A percentile compares a stretch with the other conserved stretches of the same genome.
phyloP scores from a whole-genome alignment of 2,888 invertebrate genomes.

The Hypselothyrea guttata region DNA sequence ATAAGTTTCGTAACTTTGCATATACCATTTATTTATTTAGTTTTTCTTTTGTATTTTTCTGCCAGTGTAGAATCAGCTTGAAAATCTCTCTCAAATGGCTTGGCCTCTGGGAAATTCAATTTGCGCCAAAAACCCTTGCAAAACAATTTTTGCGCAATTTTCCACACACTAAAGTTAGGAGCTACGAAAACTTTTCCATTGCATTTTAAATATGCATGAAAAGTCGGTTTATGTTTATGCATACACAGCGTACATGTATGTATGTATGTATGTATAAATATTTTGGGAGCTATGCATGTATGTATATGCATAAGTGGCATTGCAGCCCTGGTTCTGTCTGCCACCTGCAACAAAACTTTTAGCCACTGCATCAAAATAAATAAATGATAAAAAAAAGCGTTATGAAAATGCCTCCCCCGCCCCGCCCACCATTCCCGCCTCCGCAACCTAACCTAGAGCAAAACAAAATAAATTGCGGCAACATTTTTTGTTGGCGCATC shows the following conservation, averaged over 20 bases:
- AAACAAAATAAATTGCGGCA: slow-evolving; percentile 29
- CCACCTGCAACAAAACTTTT: neutral
- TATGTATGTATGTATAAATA: neutral
- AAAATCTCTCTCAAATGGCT: slow-evolving; percentile 17
- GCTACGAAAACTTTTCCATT: slow-evolving; percentile 51
- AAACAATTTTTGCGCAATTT: slow-evolving; percentile 55
- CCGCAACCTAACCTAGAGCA: neutral
- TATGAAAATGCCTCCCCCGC: slow-evolving; percentile 28
- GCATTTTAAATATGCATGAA: slow-evolving; percentile 65
- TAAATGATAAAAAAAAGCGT: slow-evolving; percentile 31
- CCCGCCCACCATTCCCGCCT: neutral
- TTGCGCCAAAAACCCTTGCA: slow-evolving; percentile 38
- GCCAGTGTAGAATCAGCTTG: neutral
- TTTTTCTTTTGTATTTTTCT: neutral
- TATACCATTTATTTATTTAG: too few species aligned
- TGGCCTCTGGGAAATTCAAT: slow-evolving; percentile 58
- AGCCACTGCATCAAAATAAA: slow-evolving; percentile 2
- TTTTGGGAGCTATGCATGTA: neutral
- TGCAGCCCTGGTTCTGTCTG: slow-evolving; percentile 12
- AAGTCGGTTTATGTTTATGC: slow-evolving; percentile 52
- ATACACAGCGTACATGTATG: slow-evolving; percentile 21
- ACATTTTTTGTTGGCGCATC: slow-evolving; percentile 37
- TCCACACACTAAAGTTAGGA: slow-evolving; percentile 53
- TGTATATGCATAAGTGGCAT: slow-evolving; percentile 33
- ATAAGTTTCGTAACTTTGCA: too few species aligned